Conservation (phyloP, 1,140 invertebrate genomes). For the Ephestia elutella region DNA sequence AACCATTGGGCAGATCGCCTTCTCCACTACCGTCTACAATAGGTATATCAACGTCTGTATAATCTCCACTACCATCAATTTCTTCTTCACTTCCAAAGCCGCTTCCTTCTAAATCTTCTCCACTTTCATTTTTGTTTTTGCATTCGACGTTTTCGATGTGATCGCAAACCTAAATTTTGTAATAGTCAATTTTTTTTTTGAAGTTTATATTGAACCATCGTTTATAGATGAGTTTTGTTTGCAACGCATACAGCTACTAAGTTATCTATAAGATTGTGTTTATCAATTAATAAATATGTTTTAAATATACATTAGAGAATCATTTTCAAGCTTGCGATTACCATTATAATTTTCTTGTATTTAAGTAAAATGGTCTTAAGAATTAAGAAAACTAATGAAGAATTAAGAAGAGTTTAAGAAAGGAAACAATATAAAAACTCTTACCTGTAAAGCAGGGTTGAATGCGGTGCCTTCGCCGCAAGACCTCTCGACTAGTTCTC, state of each 20-base stretch:
- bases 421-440: neutral
- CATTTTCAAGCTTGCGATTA: too few species aligned
- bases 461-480: conserved; percentile 34
- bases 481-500: conserved; percentile 24
- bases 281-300: too few species aligned
- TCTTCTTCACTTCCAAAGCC: neutral
- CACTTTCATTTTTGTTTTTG: neutral
- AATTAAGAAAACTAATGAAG: too few species aligned
- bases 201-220: neutral
- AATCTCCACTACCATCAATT: conserved; percentile 6
- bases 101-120: conserved; percentile 7
- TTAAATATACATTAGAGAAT: too few species aligned
- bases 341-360: too few species aligned
- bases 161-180: conserved; percentile 31
- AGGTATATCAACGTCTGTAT: neutral
- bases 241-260: too few species aligned
- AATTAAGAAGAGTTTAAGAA: too few species aligned
- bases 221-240: too few species aligned
- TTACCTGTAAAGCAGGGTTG: conserved; percentile 29
- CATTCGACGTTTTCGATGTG: conserved; percentile 28
- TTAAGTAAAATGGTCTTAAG: too few species aligned
- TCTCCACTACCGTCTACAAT: conserved; percentile 4
- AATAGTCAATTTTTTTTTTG: conserved; percentile 1
- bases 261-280: too few species aligned
- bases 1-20: conserved; percentile 16